phyloP scores from a whole-genome alignment of 2,113 vertebrate species.

The Oryzias melastigma region DNA sequence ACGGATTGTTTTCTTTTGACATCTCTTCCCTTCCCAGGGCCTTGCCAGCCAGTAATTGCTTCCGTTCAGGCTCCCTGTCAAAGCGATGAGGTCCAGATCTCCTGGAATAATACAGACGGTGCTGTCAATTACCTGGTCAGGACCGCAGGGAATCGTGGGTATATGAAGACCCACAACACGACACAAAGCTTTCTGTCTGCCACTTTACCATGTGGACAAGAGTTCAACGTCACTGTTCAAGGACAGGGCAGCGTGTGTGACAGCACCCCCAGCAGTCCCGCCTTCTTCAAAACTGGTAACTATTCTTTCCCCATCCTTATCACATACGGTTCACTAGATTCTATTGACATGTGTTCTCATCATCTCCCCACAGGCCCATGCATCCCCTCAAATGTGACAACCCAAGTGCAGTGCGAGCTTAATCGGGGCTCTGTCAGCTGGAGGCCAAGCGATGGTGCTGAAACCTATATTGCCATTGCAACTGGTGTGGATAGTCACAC shows the following conservation, averaged over 20 bases:
- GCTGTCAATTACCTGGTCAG: conserved; percentile 41
- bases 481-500: conserved; percentile 34
- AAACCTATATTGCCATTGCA: conserved; percentile 34
- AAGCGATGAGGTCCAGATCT: conserved; percentile 42
- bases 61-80: conserved; percentile 37
- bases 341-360: not conserved
- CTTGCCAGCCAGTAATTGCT: conserved; percentile 49
- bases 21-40: conserved; percentile 33
- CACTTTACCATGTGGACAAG: conserved; percentile 52
- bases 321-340: not conserved
- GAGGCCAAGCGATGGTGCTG: conserved; percentile 48
- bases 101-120: conserved; percentile 36
- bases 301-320: not conserved
- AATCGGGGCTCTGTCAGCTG: conserved; percentile 46
- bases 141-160: conserved; percentile 32
- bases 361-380: conserved; percentile 46
- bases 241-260: conserved; percentile 41
- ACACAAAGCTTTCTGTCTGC: conserved; percentile 24
- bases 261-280: conserved; percentile 43
- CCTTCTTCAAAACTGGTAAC: conserved; percentile 51
- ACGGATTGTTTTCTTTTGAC: not conserved
- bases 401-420: conserved; percentile 33
- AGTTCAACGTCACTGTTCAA: conserved; percentile 51
- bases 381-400: conserved; percentile 23
- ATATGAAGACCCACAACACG: conserved; percentile 21